These are phyloP conservation scores for Falcaria lacertinaria DNA, from an alignment of 2,888 invertebrate genomes.

Conservation along the genomic window DNA sequence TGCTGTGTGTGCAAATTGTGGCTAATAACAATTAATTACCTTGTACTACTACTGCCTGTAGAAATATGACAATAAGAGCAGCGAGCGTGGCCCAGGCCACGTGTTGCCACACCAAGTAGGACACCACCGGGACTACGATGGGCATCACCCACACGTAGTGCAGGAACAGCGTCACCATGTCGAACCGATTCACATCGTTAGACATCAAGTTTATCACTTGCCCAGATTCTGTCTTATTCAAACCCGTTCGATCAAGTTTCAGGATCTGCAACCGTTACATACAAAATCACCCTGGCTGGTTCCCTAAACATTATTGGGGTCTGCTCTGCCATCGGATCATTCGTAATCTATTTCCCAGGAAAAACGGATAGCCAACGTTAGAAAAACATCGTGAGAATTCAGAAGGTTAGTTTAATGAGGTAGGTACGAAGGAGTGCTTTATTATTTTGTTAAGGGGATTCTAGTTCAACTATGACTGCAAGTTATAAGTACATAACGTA, in stretches of 20 bases:
- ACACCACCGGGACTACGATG: conserved; percentile 82
- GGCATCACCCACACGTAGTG: conserved; percentile 92
- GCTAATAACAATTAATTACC: no score
- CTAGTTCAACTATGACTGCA: no score
- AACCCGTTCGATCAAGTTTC: conserved; percentile 76
- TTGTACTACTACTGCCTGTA: conserved; percentile 81
- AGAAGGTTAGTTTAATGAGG: no score
- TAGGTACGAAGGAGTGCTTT: no score
- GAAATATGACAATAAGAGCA: conserved; percentile 66
- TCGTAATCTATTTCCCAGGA: no score
- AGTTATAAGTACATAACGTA: no score
- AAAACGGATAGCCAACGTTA: no score
- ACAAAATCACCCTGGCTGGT: not conserved
- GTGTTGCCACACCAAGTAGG: conserved; percentile 69
- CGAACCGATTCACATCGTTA: conserved; percentile 91
- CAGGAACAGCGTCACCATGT: conserved; percentile 83
- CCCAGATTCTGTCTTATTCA: conserved; percentile 83
- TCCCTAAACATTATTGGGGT: no score
- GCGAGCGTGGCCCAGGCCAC: conserved; percentile 61
- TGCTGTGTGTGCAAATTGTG: no score
- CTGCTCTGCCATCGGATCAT: no score
- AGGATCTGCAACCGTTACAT: conserved; percentile 48
- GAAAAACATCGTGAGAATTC: no score
- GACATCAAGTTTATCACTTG: conserved; percentile 91
- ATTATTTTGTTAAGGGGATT: no score